These are phyloP conservation scores for Lasioglossum calceatum DNA, from an alignment of 2,888 invertebrate species.

Conservation along the genomic window DNA sequence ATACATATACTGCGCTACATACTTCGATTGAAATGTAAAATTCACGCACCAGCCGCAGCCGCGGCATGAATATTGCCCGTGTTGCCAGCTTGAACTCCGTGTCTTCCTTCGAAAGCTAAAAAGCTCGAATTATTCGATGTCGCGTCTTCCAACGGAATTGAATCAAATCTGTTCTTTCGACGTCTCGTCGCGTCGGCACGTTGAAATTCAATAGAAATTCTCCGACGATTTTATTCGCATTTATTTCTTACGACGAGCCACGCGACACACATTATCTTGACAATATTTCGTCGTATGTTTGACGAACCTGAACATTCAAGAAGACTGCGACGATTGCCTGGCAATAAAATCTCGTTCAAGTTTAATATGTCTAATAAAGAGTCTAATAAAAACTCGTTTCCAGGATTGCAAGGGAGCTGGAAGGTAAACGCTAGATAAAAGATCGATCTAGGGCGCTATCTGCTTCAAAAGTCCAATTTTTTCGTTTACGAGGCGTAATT, in stretches of 20 bases:
- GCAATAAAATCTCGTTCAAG: background rate
- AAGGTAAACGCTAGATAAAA: too few species aligned
- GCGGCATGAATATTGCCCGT: constrained; percentile 36
- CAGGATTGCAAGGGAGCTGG: too few species aligned
- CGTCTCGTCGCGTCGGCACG: background rate
- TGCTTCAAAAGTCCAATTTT: too few species aligned
- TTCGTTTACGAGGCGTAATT: too few species aligned
- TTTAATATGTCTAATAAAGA: too few species aligned
- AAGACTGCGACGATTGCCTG: background rate
- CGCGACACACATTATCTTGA: background rate
- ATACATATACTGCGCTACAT: background rate
- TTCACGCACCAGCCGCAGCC: constrained; percentile 42
- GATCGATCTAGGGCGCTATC: too few species aligned
- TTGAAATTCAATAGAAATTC: background rate
- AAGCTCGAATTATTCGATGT: constrained; percentile 6
- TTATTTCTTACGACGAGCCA: background rate
- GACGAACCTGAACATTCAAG: background rate
- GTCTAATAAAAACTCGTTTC: too few species aligned
- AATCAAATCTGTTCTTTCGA: constrained; percentile 17
- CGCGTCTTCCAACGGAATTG: constrained; percentile 3
- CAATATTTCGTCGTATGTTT: background rate
- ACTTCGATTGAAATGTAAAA: constrained; percentile 58
- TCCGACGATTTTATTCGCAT: background rate
- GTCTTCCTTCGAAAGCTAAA: constrained; percentile 8
- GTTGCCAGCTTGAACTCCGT: background rate